Conservation (phyloP, 1,140 invertebrate species). For the Calosoma granatense region DNA sequence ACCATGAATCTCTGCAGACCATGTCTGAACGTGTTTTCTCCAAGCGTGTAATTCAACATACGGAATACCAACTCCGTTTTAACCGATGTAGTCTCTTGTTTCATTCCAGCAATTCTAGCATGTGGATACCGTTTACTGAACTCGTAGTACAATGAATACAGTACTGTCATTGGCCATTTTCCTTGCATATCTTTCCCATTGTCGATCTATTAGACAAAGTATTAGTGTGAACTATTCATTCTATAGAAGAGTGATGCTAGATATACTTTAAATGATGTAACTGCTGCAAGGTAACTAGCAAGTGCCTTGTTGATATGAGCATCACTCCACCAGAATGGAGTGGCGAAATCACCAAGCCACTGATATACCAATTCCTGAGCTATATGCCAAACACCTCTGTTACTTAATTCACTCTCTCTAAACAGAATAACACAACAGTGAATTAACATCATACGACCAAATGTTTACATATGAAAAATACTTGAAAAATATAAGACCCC, state of each 20-base stretch:
- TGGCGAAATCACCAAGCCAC: constrained; percentile 63
- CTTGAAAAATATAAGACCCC: constrained; percentile 69
- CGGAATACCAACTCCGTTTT: constrained; percentile 82
- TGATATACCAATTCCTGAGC: constrained; percentile 59
- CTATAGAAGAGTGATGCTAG: constrained; percentile 9
- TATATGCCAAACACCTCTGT: constrained; percentile 45
- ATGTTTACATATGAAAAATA: constrained; percentile 32
- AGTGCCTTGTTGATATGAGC: constrained; percentile 60
- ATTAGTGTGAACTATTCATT: constrained; percentile 3
- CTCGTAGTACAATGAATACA: constrained; percentile 66
- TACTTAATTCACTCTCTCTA: constrained; percentile 58
- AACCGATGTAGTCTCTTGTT: constrained; percentile 54
- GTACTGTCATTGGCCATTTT: constrained; percentile 62
- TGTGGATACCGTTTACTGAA: constrained; percentile 61
- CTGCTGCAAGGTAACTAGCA: constrained; percentile 59
- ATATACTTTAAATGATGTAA: constrained; percentile 50
- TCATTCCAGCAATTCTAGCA: constrained; percentile 58
- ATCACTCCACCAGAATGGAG: constrained; percentile 60
- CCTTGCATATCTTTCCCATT: constrained; percentile 56
- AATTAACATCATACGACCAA: background rate
- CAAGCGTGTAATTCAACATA: constrained; percentile 85
- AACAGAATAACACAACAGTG: constrained; percentile 17
- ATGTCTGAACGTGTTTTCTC: constrained; percentile 62
- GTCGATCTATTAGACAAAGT: constrained; percentile 40
- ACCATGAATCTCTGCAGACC: constrained; percentile 62